Evolutionary conservation across 1,140 invertebrate species (phyloP), one percentile per base, ranked within the genome.

Genomic region (Trachymyrmex cornetzi): DNA sequence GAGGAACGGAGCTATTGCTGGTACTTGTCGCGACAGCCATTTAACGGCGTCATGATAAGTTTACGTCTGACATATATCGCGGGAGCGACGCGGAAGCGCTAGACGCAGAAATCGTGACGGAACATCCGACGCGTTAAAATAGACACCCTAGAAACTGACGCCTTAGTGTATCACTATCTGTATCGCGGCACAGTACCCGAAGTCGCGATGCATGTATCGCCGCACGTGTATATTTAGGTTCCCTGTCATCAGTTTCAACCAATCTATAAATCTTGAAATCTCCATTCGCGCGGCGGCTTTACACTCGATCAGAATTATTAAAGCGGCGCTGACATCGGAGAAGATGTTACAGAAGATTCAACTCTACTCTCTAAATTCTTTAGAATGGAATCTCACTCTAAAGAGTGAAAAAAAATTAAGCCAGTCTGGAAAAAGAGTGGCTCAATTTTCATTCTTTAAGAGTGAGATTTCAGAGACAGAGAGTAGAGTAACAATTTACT

Each of bases 41-140:
- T 71, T 82, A 88, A 67, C 48, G 55, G 74, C 38, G 84, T 85
- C 72, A 72, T 57, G 84, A 88, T 79, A 81, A 74, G 59, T 67
- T 85, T 63, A 86, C 53, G 63, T 85, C 82, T 86, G 71, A 87
- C 80, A 75, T 55, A 74, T 75, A 44, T 69, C 53, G 30, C 66
- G 67, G 19, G 24, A 34, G 44, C 44, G 44, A 90, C 77, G 71
- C 86, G 91, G 89, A 92, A 91, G 74, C 61, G 79, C 22, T n/a
- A 86, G 71, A 81, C 61, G 57, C 57, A 80, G 89, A 86, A 91
- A 90, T 90, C 55, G 87, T 90, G 82, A 86, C 71, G 86, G 79
- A 66, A 89, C 72, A 88, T 91, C 77, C 85, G 87, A 89, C 82
- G 90, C 61, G 75, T 91, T 90, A 92, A 93, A 93, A 93, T 93